phyloP scores from a whole-genome alignment of 1,140 invertebrate species.

The Pristionchus pacificus region DNA sequence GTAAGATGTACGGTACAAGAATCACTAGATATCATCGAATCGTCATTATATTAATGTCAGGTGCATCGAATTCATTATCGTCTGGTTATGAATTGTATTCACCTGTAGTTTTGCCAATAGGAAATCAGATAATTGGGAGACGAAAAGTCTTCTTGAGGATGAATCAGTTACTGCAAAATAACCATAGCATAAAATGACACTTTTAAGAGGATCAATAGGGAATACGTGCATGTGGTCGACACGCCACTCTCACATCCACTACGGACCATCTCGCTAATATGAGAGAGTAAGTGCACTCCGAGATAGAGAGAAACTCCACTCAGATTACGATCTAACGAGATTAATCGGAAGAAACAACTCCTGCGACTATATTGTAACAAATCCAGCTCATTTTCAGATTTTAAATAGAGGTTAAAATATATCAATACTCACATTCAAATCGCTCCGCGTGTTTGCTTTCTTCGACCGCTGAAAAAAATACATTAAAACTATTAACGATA shows the following conservation, averaged over 20 bases:
- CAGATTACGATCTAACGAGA: too few species aligned
- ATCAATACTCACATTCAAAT: background rate
- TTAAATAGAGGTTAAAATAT: background rate
- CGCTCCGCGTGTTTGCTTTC: background rate
- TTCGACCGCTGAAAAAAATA: background rate
- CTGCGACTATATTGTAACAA: too few species aligned
- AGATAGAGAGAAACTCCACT: too few species aligned
- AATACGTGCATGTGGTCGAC: too few species aligned
- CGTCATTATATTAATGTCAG: too few species aligned
- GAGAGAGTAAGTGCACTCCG: too few species aligned
- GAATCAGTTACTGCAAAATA: background rate
- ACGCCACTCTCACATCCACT: too few species aligned
- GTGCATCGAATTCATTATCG: background rate
- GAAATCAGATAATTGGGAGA: conserved; percentile 5
- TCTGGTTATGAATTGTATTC: too few species aligned
- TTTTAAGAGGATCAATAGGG: too few species aligned
- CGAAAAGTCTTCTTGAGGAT: background rate
- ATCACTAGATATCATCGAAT: background rate
- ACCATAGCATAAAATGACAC: too few species aligned
- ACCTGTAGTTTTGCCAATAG: conserved; percentile 44
- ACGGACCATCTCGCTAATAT: too few species aligned
- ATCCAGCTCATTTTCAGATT: background rate
- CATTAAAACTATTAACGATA: background rate
- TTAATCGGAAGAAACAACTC: too few species aligned
- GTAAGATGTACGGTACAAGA: conserved; percentile 6